Evolutionary conservation across 2,888 invertebrate species (phyloP), one percentile per base, ranked within the genome.

Genomic region (Glyphotaelius pellucidus): DNA sequence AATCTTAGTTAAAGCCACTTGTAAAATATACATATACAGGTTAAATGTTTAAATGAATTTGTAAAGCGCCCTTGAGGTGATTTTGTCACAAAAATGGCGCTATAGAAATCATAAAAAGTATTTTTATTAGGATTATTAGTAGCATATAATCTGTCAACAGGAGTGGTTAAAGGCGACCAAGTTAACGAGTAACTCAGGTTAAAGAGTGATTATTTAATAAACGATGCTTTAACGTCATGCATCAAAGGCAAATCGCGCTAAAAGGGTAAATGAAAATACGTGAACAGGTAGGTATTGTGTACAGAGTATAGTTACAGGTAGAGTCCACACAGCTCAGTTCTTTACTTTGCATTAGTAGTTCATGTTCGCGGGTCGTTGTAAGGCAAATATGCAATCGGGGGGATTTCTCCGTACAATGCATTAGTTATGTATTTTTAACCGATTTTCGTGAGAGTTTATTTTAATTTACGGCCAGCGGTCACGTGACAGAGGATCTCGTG

Each of bases 341-440:
- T 67, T 67, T 67, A 25, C 52, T 15, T 67, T 67, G 52, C 52
- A 32, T 80, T 90, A 90, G 35, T 90, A 84, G 89, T 92, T 90
- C 84, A 87, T 87, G 91, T 80, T 52, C 80, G 90, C 90, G 80
- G 92, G 83, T 90, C 67, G 91, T 91, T 86, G 92, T 38, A 89
- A 91, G 81, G 92, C 86, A 92, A 92, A 91, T 91, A 91, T 92
- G 92, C 92, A 92, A 92, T 92, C 92, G 30, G 31, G 42, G 84
- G 92, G 91, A 92, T 93, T 93, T 92, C 93, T 87, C 87, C 88
- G 92, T 92, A 92, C 35, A 91, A 91, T 83, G 91, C 92, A 91
- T 93, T 92, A 92, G 91, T 91, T 91, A 93, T 93, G 93, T 93
- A 93, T 93, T 93, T 93, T 92, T 91, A 90, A 86, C 83, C 87